phyloP scores from a whole-genome alignment of 1,140 invertebrate genomes.

The Camponotus pennsylvanicus region DNA sequence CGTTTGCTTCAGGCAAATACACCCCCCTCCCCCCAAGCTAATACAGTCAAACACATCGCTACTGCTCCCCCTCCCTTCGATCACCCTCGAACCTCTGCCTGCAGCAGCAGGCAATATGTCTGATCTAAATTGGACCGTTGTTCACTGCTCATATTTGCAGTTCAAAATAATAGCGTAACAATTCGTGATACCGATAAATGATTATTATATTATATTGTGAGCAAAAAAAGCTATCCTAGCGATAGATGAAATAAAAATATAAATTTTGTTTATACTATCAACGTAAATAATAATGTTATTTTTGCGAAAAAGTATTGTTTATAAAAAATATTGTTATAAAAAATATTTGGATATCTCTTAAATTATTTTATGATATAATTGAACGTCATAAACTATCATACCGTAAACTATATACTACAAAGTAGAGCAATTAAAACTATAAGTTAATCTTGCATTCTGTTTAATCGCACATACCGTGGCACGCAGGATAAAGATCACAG shows the following conservation, averaged over 20 bases:
- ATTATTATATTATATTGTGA: neutral
- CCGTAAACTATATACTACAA: neutral
- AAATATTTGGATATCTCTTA: too few species aligned
- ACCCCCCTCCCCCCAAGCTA: constrained; percentile 56
- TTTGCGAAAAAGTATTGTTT: too few species aligned
- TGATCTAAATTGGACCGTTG: constrained; percentile 44
- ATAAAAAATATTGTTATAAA: too few species aligned
- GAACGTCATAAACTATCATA: too few species aligned
- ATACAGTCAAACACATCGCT: constrained; percentile 77
- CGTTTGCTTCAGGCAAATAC: constrained; percentile 81
- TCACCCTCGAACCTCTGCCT: constrained; percentile 36
- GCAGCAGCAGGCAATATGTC: constrained; percentile 45
- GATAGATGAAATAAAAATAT: neutral
- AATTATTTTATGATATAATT: too few species aligned
- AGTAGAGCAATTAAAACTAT: neutral
- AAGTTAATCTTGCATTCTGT: too few species aligned
- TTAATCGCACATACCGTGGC: neutral
- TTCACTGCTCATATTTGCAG: constrained; percentile 48
- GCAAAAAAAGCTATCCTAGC: neutral
- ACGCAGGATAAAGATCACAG: neutral
- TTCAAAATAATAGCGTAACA: constrained; percentile 42
- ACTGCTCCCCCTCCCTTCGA: neutral
- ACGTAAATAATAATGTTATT: neutral
- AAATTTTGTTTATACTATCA: neutral
- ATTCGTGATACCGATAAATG: constrained; percentile 5